Evolutionary conservation across 2,113 vertebrate species (phyloP).

Genomic region (Eolophus roseicapilla): DNA sequence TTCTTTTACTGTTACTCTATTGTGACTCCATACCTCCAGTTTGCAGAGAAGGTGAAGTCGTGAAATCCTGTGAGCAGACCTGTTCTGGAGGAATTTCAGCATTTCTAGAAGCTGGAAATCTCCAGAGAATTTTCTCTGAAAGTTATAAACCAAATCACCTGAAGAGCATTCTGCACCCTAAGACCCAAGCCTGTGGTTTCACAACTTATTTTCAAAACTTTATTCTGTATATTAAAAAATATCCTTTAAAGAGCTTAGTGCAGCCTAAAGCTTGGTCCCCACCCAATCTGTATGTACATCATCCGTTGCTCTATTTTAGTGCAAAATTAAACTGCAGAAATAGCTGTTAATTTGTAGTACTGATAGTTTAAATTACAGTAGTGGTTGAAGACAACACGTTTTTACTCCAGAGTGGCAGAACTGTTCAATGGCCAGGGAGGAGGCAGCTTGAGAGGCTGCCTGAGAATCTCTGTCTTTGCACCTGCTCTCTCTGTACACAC

Average conservation of each 20-base stretch:
- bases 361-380: neutral
- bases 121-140: neutral
- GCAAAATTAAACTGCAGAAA: neutral
- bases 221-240: neutral
- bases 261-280: neutral
- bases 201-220: neutral
- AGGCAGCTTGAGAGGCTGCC: neutral
- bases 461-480: neutral
- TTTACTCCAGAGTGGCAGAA: neutral
- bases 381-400: neutral
- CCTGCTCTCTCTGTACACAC: neutral
- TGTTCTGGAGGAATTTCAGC: neutral
- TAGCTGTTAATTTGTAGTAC: neutral
- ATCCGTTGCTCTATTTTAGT: neutral
- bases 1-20: neutral
- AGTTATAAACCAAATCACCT: neutral
- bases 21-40: neutral
- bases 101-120: neutral
- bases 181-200: neutral
- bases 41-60: neutral
- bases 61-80: neutral
- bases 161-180: neutral
- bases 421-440: neutral
- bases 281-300: rapidly evolving
- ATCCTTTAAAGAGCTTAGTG: neutral